Evolutionary conservation across 2,113 vertebrate genomes (phyloP), one percentile per base, ranked within the genome.

Genomic region (Calidris pygmaea): DNA sequence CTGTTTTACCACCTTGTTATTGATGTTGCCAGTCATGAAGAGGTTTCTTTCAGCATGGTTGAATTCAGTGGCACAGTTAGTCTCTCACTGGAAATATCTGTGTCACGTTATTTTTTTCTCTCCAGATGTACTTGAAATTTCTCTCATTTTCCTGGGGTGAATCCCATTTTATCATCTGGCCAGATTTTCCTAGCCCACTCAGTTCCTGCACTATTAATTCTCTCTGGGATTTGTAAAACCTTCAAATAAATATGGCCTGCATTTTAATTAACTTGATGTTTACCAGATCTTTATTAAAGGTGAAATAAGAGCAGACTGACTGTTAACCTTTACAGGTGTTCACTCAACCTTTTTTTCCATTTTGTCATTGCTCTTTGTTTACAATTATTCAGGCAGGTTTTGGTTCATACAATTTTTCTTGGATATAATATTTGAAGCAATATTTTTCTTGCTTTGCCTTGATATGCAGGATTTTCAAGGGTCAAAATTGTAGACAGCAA

Each of bases 1-100:
- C 73, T 95, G 62, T 84, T 92, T 96, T 92, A 81, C 84, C 86
- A 89, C 91, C 90, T 85, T 95, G 86, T 94, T 95, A 96, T 60
- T 94, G 65, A 65, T 89, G 88, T 96, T 89, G 58, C 80, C 77
- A 91, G 67, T 96, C 84, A 89, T 70, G 50, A 92, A 63, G 67
- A 93, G 73, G 37, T 82, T 95, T 88, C 70, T 93, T 93, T 93
- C 92, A 87, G 89, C 77, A 29, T 53, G 77, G 70, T 2, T 96
- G 94, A 84, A 26, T 82, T 87, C 87, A 76, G 89, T 93, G 85
- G 71, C 89, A 93, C 81, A 91, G 81, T 79, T 93, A 78, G 30
- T 39, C 70, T 91, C 84, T 94, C 77, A 47, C 84, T 85, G 80
- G 89, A 95, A 95, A 91, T 94, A 93, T 82, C 56, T 78, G 83